Evolutionary conservation across 2,113 vertebrate genomes (phyloP), one percentile per base, ranked within the genome.

Genomic region (Sinocyclocheilus anshuiensis): DNA sequence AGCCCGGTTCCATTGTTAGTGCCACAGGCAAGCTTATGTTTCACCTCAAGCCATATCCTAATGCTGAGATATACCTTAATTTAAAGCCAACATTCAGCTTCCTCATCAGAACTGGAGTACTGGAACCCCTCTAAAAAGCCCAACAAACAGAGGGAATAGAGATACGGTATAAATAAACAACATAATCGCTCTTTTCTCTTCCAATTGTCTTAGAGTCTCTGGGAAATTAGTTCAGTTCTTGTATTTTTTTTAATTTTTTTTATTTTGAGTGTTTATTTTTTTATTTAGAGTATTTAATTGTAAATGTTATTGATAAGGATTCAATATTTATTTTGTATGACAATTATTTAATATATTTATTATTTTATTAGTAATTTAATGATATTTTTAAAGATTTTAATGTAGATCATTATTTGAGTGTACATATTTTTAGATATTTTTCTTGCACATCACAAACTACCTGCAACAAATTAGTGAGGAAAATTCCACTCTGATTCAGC

Each of bases 11-110:
- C 69, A 71, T 77, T 86, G 36, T 71, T 74, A 53, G 42, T 36
- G 84, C 86, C 84, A 24, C 61, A 65, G 87, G 84, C 77, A 29
- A 74, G 48, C 65, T 87, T 81, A 39, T 89, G 87, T 89, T 90
- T 89, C 45, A 83, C 87, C 84, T 18, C 71, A 65, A 89, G 84
- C 81, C 36, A 74, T 84, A 63, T 84, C n/a, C 86, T 71, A 65
- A 85, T 71, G 22, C 59, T 69, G 75, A 86, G 69, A 36, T 65
- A 83, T 82, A 74, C 71, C 81, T 84, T 74, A 87, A 88, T 86
- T 88, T 84, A 86, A 57, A 87, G 80, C 39, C 22, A 79, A 81
- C 24, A 36, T 61, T 59, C 22, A 55, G 15, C 26, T 81, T 39
- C 42, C 81, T 89, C 80, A 82, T 76, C 82, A n/a, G 24, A 42